phyloP scores from a whole-genome alignment of 2,113 vertebrate species.

The Vombatus ursinus region DNA sequence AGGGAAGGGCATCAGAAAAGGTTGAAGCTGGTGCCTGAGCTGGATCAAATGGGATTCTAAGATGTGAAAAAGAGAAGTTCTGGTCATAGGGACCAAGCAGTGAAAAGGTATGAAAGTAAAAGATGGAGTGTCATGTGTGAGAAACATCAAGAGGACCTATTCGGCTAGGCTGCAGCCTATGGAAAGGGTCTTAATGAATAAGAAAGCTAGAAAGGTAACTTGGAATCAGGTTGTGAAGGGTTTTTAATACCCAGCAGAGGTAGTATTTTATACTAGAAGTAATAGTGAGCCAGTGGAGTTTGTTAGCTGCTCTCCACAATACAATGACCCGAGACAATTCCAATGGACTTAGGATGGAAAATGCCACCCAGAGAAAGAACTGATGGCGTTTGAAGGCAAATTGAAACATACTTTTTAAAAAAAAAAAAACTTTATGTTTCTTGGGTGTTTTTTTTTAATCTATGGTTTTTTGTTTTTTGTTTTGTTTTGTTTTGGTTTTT shows the following conservation, averaged over 20 bases:
- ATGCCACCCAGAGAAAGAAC: not conserved
- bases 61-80: not conserved
- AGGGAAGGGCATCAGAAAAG: not conserved
- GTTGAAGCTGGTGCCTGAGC: not conserved
- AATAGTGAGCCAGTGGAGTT: not conserved
- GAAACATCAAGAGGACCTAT: not conserved
- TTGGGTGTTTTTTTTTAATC: not conserved
- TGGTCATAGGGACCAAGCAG: too few species aligned
- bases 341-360: not conserved
- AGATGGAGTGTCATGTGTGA: not conserved
- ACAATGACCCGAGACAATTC: not conserved
- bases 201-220: not conserved
- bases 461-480: too few species aligned
- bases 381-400: not conserved
- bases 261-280: not conserved
- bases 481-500: too few species aligned
- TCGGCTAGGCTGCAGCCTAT: not conserved
- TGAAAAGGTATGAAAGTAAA: not conserved
- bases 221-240: not conserved
- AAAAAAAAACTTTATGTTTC: not conserved
- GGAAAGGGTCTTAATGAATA: not conserved
- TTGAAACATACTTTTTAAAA: too few species aligned
- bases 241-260: not conserved
- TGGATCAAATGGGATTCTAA: not conserved
- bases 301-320: not conserved